Evolutionary conservation across 2,113 vertebrate species (phyloP).

Genomic region (Salvelinus alpinus): DNA sequence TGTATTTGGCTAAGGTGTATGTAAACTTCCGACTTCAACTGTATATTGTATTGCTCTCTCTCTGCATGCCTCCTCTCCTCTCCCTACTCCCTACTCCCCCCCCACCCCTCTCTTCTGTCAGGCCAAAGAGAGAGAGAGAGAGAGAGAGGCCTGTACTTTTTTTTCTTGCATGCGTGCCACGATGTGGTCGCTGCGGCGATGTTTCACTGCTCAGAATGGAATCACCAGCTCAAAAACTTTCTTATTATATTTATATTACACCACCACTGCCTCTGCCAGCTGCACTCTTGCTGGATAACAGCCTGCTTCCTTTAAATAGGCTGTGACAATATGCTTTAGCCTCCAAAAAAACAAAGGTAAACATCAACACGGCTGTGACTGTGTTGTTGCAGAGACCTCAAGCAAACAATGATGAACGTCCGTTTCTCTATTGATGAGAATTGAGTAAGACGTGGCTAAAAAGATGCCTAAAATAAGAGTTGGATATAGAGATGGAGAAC

Average conservation of each 20-base stretch:
- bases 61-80: too few species aligned
- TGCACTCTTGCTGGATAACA: constrained; percentile 70
- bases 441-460: background rate
- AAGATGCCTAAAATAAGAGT: too few species aligned
- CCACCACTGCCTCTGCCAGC: constrained; percentile 75
- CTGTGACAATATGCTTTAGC: constrained; percentile 71
- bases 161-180: constrained; percentile 74
- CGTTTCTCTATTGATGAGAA: background rate
- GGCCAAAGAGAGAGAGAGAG: constrained; percentile 17
- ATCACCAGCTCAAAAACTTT: constrained; percentile 83
- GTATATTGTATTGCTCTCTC: too few species aligned
- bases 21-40: too few species aligned
- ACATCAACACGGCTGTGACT: constrained; percentile 12
- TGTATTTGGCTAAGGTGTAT: too few species aligned
- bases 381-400: background rate
- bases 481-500: too few species aligned
- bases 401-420: background rate
- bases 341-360: constrained; percentile 52
- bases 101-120: background rate
- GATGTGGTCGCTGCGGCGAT: constrained; percentile 81
- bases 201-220: constrained; percentile 86
- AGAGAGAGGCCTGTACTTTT: constrained; percentile 28
- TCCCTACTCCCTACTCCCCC: too few species aligned
- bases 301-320: constrained; percentile 61
- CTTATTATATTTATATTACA: constrained; percentile 88